Evolutionary conservation across 2,888 invertebrate genomes (phyloP).

Genomic region (Drosophila pseudotakahashii): DNA sequence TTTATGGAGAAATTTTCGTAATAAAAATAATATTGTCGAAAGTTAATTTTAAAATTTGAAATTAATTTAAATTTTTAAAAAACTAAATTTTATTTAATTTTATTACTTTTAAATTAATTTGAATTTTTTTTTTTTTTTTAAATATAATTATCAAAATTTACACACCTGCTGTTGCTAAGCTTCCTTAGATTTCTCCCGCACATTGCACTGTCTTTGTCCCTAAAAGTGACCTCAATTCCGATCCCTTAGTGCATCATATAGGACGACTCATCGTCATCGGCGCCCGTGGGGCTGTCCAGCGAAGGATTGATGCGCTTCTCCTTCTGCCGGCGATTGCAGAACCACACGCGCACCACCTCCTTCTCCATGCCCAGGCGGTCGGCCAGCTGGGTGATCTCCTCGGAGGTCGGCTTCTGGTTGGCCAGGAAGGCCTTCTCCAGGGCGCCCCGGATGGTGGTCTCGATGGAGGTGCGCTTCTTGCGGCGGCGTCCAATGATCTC

Average conservation of each 20-base stretch:
- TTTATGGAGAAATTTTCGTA: too few species aligned
- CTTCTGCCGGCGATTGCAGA: constrained; percentile 97
- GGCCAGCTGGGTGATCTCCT: constrained; percentile 96
- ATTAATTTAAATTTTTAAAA: too few species aligned
- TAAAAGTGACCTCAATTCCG: not conserved
- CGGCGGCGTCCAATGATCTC: constrained; percentile 96
- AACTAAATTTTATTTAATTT: too few species aligned
- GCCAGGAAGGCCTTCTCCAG: constrained; percentile 96
- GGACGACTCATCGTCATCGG: constrained; percentile 84
- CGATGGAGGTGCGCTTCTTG: constrained; percentile 98
- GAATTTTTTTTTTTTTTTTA: too few species aligned
- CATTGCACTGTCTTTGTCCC: constrained; percentile 70
- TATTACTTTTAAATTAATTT: too few species aligned
- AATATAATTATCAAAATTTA: too few species aligned
- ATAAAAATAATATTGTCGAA: not conserved
- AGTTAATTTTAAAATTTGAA: too few species aligned
- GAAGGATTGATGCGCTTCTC: constrained; percentile 98
- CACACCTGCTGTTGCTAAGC: constrained; percentile 59
- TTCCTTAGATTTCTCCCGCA: constrained; percentile 41
- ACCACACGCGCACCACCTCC: constrained; percentile 97
- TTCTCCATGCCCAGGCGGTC: constrained; percentile 98
- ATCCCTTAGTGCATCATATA: constrained; percentile 80
- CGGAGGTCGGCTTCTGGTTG: constrained; percentile 98
- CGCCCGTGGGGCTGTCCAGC: constrained; percentile 88
- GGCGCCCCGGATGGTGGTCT: constrained; percentile 97